Conservation (phyloP, 1,140 invertebrate species). For the Drosophila lini region DNA sequence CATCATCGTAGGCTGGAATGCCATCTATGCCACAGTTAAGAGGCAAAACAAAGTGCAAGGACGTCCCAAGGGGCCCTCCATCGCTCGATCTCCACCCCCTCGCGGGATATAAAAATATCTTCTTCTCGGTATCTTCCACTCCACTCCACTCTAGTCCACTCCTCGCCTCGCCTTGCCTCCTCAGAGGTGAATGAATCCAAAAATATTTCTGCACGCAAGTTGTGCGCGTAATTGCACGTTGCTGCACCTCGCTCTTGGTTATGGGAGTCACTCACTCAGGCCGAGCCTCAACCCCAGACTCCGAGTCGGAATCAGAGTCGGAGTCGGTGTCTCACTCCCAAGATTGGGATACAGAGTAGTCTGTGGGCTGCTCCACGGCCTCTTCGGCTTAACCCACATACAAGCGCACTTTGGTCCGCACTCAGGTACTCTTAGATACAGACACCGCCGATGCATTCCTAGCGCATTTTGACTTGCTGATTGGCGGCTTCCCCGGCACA, state of each 20-base stretch:
- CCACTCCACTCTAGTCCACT: conserved; percentile 16
- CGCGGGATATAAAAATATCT: conserved; percentile 50
- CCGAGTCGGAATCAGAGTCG: conserved; percentile 4
- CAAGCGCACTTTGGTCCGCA: conserved; percentile 16
- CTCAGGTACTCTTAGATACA: conserved; percentile 6
- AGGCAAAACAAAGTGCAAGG: conserved; percentile 58
- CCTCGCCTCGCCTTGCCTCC: background rate
- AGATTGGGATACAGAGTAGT: conserved; percentile 37
- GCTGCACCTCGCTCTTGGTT: conserved; percentile 45
- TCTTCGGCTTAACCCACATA: conserved; percentile 63
- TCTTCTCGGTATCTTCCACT: conserved; percentile 39
- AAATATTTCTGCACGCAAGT: conserved; percentile 73
- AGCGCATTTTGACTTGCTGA: conserved; percentile 60
- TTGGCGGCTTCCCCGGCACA: conserved; percentile 53
- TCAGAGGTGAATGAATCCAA: conserved; percentile 71
- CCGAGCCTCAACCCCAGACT: conserved; percentile 10
- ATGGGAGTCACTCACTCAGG: conserved; percentile 31
- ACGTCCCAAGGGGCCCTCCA: conserved; percentile 42
- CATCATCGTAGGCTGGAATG: conserved; percentile 38
- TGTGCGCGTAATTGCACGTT: conserved; percentile 71
- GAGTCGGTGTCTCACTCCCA: conserved; percentile 27
- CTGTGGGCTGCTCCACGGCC: conserved; percentile 47
- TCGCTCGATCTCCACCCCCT: conserved; percentile 6
- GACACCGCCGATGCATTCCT: conserved; percentile 45
- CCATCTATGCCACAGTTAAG: conserved; percentile 55